Percentiles rank a stretch among this genome's conserved stretches.
These are phyloP conservation scores for Aldabrachelys gigantea DNA, from an alignment of 2,113 vertebrate genomes.

Conservation along the genomic window DNA sequence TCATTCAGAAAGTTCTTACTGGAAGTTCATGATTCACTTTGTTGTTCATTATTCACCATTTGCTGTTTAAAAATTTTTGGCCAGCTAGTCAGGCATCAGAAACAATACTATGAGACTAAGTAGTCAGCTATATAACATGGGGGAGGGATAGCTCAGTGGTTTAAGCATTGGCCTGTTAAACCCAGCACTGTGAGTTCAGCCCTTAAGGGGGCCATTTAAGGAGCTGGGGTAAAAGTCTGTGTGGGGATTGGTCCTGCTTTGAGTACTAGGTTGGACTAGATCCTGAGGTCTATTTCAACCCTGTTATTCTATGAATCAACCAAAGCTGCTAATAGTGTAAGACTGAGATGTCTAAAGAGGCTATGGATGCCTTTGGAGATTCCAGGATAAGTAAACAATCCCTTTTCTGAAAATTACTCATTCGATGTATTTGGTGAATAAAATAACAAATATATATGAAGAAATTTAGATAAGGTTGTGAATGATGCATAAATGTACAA, in stretches of 20 bases:
- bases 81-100: not conserved
- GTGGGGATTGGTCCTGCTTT: too few relatives aligned
- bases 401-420: not conserved
- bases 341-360: not conserved
- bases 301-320: not conserved
- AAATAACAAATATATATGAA: not conserved
- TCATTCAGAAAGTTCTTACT: slow-evolving; percentile 9
- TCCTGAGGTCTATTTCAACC: too few relatives aligned
- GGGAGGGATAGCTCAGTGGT: too few relatives aligned
- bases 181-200: too few relatives aligned
- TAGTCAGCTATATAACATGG: not conserved
- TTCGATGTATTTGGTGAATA: not conserved
- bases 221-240: too few relatives aligned
- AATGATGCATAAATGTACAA: not conserved
- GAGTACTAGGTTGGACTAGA: too few relatives aligned
- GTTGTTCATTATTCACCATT: not conserved
- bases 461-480: not conserved
- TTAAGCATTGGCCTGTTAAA: too few relatives aligned
- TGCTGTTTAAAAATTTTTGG: not conserved
- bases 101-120: not conserved
- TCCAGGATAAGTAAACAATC: not conserved
- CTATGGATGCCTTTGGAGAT: not conserved
- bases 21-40: slow-evolving; percentile 1
- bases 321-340: not conserved
- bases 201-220: too few relatives aligned